These are phyloP conservation scores for Pollachius pollachius DNA, from an alignment of 2,113 vertebrate species.

Conservation along the genomic window DNA sequence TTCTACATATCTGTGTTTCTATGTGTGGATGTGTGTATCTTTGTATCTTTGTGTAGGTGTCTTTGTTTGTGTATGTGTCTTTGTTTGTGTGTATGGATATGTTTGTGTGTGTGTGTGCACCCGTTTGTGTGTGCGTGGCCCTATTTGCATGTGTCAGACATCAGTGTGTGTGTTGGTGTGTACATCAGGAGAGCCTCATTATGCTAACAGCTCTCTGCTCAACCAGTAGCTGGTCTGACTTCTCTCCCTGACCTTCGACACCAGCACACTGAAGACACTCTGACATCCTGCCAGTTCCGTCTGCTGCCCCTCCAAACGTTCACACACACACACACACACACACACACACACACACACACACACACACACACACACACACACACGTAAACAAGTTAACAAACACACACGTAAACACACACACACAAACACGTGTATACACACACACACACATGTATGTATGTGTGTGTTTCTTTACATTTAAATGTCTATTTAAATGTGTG, in stretches of 20 bases:
- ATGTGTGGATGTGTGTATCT: not conserved
- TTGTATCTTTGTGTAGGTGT: not conserved
- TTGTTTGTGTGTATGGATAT: not conserved
- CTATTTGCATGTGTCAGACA: no score
- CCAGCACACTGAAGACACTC: slow-evolving; percentile 30
- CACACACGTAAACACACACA: slow-evolving; percentile 2
- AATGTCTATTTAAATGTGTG: no score
- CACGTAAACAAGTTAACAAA: not conserved
- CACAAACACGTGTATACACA: no score
- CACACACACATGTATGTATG: no score
- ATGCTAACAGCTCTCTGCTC: slow-evolving; percentile 12
- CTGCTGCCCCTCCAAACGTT: slow-evolving; percentile 23
- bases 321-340: slow-evolving; percentile 19
- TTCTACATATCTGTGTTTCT: not conserved
- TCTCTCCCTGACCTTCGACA: slow-evolving; percentile 34
- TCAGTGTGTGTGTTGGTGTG: no score
- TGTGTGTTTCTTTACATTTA: no score
- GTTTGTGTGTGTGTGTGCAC: not conserved
- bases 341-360: slow-evolving; percentile 9
- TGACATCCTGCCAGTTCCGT: slow-evolving; percentile 32
- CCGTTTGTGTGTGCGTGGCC: not conserved
- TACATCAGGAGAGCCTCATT: no score
- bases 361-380: slow-evolving; percentile 1
- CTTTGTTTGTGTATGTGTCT: not conserved
- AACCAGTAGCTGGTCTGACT: slow-evolving; percentile 25